Conservation (phyloP, 2,888 invertebrate genomes). For the Euphydryas editha region DNA sequence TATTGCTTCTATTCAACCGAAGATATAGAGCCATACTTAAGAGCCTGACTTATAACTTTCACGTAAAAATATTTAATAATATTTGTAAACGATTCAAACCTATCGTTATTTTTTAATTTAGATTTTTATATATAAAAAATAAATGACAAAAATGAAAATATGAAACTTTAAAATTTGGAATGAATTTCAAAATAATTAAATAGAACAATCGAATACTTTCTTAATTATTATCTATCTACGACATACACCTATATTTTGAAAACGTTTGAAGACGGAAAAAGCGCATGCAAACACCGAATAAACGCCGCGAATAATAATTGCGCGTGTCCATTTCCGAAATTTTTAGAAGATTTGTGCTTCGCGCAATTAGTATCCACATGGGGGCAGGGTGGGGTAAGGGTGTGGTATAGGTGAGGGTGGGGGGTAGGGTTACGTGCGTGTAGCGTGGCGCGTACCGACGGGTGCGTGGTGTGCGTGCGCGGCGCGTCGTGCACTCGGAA, state of each 20-base stretch:
- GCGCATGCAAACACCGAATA: constrained; percentile 46
- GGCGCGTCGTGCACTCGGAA: constrained; percentile 77
- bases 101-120: neutral
- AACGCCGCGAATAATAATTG: constrained; percentile 47
- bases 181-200: neutral
- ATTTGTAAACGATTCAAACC: neutral
- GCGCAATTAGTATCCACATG: constrained; percentile 66
- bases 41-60: neutral
- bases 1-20: constrained; percentile 17
- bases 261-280: constrained; percentile 33
- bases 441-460: constrained; percentile 78
- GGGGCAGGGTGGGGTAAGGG: constrained; percentile 39
- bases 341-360: constrained; percentile 46
- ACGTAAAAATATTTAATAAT: neutral
- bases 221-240: constrained; percentile 25
- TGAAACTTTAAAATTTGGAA: neutral
- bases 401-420: constrained; percentile 40
- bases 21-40: neutral
- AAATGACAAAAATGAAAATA: neutral
- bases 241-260: constrained; percentile 33
- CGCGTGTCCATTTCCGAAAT: constrained; percentile 42
- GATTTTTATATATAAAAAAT: neutral
- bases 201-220: constrained; percentile 11
- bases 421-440: constrained; percentile 62
- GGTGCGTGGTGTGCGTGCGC: constrained; percentile 70